phyloP scores from a whole-genome alignment of 2,113 vertebrate species.

The Dissostichus mawsoni region DNA sequence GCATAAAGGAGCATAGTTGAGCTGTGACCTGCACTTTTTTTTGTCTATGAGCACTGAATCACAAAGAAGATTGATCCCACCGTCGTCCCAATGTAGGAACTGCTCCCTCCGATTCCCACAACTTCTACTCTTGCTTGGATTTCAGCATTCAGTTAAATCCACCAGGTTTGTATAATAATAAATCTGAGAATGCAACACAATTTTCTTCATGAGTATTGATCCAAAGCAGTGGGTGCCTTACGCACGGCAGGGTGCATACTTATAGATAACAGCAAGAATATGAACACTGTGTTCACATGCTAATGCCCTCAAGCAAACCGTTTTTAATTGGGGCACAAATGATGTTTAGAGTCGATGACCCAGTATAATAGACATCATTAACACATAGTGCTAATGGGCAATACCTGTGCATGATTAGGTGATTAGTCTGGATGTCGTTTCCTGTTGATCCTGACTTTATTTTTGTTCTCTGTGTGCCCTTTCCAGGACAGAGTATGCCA shows the following conservation, averaged over 20 bases:
- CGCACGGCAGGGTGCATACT: neutral
- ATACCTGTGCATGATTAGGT: neutral
- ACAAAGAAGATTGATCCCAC: conserved; percentile 39
- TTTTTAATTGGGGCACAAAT: conserved; percentile 9
- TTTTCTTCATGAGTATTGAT: conserved; percentile 11
- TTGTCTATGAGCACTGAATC: conserved; percentile 45
- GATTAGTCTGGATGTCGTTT: neutral
- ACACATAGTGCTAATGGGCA: neutral
- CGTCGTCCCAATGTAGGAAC: conserved; percentile 62
- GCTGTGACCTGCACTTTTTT: conserved; percentile 36
- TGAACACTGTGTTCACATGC: conserved; percentile 2
- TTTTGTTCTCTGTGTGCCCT: conserved; percentile 28
- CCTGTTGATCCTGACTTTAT: conserved; percentile 9
- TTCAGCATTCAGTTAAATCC: conserved; percentile 74
- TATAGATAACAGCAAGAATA: conserved; percentile 4
- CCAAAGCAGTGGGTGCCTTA: neutral
- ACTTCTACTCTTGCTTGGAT: conserved; percentile 70
- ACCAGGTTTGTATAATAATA: conserved; percentile 73
- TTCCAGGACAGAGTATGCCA: conserved; percentile 95
- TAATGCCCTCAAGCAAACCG: neutral
- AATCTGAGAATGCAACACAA: neutral
- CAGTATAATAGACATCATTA: neutral
- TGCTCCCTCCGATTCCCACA: conserved; percentile 41
- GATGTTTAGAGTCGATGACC: neutral
- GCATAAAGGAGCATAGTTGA: conserved; percentile 13